Base-by-base conservation (phyloP, 2,797 vertebrate species). In the Podarcis siculus region DNA sequence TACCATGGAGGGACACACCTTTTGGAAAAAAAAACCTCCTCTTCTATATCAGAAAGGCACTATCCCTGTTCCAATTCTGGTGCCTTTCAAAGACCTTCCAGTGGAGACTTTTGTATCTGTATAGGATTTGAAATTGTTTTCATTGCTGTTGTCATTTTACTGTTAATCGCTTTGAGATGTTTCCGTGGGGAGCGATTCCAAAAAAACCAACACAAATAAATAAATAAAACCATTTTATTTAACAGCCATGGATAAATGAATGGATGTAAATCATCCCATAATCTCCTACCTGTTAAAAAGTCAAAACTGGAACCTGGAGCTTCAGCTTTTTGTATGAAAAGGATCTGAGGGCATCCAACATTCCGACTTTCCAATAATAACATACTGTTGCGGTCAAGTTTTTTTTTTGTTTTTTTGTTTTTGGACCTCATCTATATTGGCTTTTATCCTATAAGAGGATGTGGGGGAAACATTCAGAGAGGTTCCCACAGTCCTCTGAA, bases 401-500 rank as follows among this genome's bases (percentile, higher is more conserved):
- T 92, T 75, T n/a, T 67, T 67, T n/a, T 9, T 10, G 7, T 49
- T 42, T 75, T 30, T 5, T 73, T 39, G 42, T 39, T 25, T 95
- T 89, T 89, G 86, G 92, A 95, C 90, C 71, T 92, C 12, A 0
- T 78, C 88, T 92, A 19, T 86, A 83, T 66, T 95, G 92, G 94
- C 92, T 90, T 94, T 94, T 90, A 69, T 91, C 90, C 86, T 91
- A 64, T 64, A 83, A 90, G 73, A 89, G 86, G 78, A 86, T 27
- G 17, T 10, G 1, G 7, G 8, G 84, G 75, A 93, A 87, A 87
- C 17, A 39, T 79, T 83, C 87, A 94, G 71, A 35, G 77, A 92
- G 64, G 67, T 95, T 97, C 95, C 93, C 95, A 96, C 93, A 96
- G 94, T 94, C 85, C 84, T 92, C 93, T 91, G 91, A 96, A 96